Evolutionary conservation across 2,113 vertebrate genomes (phyloP).

Genomic region (Rhadina sibilatrix): DNA sequence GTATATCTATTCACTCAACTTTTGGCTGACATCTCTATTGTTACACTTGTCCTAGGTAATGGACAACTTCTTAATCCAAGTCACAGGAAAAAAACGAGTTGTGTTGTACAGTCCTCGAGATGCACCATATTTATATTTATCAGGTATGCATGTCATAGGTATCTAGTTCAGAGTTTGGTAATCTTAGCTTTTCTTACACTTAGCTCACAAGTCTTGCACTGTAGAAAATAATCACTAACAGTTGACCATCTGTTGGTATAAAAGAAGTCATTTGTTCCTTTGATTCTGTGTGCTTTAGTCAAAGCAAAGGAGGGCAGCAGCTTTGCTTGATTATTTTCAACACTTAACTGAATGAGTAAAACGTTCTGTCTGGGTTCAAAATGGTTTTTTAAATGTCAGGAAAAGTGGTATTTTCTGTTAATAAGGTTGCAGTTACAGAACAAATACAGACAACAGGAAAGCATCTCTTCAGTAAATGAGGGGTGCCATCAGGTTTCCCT

Average conservation of each 20-base stretch:
- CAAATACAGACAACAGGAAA: neutral
- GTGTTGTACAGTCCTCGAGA: conserved; percentile 89
- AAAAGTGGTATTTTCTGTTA: neutral
- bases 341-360: neutral
- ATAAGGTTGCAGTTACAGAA: neutral
- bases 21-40: neutral
- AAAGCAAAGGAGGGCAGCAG: neutral
- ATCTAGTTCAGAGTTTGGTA: neutral
- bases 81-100: conserved; percentile 88
- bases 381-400: neutral
- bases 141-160: conserved; percentile 72
- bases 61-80: conserved; percentile 97
- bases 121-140: conserved; percentile 89
- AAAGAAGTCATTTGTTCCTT: neutral
- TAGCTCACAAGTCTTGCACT: neutral
- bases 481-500: neutral
- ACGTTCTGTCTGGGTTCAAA: neutral
- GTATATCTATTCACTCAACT: neutral
- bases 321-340: neutral
- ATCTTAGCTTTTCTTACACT: neutral
- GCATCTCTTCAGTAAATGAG: neutral
- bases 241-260: neutral
- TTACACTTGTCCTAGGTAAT: conserved; percentile 81
- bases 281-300: neutral
- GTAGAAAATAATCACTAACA: neutral